A percentile compares a stretch with the other conserved stretches of the same genome.
These are phyloP conservation scores for Trypoxylon attenuatum DNA, from an alignment of 2,888 invertebrate species.

Conservation along the genomic window DNA sequence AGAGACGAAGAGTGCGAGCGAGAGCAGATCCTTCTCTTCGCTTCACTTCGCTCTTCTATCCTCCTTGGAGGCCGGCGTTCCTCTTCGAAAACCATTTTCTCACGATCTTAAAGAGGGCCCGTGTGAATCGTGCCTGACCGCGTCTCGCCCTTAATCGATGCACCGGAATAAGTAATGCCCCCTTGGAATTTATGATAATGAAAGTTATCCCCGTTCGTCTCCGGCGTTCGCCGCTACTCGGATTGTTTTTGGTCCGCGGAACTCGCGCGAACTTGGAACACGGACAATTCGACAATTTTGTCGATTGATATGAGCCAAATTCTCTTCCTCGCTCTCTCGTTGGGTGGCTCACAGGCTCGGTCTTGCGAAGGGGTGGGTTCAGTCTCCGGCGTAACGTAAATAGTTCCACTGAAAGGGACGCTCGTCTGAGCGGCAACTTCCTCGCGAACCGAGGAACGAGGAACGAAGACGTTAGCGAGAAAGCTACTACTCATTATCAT, in stretches of 20 bases:
- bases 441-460: conserved; percentile 30
- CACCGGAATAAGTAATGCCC: conserved; percentile 27
- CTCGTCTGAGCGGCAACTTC: conserved; percentile 22
- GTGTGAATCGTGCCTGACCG: conserved; percentile 43
- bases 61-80: conserved; percentile 4
- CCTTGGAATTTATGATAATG: conserved; percentile 27
- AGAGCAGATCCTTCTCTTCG: not conserved
- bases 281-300: not conserved
- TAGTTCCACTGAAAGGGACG: conserved; percentile 24
- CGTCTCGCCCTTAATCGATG: conserved; percentile 42
- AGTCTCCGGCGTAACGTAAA: conserved; percentile 25
- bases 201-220: conserved; percentile 4
- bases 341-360: too few species aligned
- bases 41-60: not conserved
- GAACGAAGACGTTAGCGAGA: conserved; percentile 27
- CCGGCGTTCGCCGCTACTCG: not conserved
- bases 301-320: not conserved
- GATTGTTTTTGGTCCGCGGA: too few species aligned
- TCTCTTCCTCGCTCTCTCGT: not conserved
- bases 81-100: conserved; percentile 44
- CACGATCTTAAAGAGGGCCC: conserved; percentile 37
- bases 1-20: too few species aligned
- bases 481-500: conserved; percentile 61
- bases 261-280: not conserved
- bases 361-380: not conserved